Conservation (phyloP, 1,140 invertebrate genomes). For the Danaus melanippus region DNA sequence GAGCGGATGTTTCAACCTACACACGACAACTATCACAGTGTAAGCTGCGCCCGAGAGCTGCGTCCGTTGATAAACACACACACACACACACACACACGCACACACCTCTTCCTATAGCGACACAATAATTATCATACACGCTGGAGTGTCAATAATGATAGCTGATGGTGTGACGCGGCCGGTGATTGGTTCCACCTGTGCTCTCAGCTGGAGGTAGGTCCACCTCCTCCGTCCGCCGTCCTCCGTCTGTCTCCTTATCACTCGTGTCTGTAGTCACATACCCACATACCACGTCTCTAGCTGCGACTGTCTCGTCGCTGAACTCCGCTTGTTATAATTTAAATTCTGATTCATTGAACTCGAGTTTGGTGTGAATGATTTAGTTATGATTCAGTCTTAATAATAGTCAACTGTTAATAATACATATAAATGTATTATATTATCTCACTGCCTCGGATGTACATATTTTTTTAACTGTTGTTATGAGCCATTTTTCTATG, state of each 20-base stretch:
- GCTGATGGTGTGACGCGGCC: constrained; percentile 26
- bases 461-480: no score
- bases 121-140: constrained; percentile 48
- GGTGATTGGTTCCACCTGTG: constrained; percentile 57
- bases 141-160: constrained; percentile 32
- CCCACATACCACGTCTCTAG: no score
- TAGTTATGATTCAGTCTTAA: no score
- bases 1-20: constrained; percentile 50
- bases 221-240: no score
- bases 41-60: constrained; percentile 43
- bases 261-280: no score
- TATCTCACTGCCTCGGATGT: no score
- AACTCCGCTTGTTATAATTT: not conserved
- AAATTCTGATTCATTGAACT: constrained; percentile 12
- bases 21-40: constrained; percentile 27
- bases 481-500: no score
- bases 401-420: no score
- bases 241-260: no score
- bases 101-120: constrained; percentile 40
- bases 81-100: constrained; percentile 29
- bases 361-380: no score
- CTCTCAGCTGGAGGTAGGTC: constrained; percentile 12
- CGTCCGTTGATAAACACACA: constrained; percentile 41
- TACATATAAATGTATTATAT: no score
- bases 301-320: no score